A percentile compares a stretch with the other conserved stretches of the same genome.
Conservation (phyloP, 2,797 vertebrate species). For the Otolemur crassicaudatus region DNA sequence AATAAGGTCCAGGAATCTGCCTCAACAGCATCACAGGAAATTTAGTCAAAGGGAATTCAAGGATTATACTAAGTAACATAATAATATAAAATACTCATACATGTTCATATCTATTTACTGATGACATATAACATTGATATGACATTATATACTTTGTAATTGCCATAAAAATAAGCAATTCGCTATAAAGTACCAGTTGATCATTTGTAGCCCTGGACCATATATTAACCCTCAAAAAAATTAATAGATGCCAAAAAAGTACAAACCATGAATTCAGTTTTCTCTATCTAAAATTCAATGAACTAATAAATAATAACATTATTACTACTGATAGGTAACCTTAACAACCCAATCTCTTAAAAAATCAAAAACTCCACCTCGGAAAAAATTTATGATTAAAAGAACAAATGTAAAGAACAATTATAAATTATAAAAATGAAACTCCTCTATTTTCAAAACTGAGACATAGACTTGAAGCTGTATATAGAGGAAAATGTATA, state of each 20-base stretch:
- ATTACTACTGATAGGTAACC: background rate
- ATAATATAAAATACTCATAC: background rate
- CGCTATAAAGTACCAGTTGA: background rate
- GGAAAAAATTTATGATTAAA: background rate
- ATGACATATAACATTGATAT: background rate
- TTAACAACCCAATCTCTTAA: background rate
- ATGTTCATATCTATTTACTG: background rate
- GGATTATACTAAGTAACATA: background rate
- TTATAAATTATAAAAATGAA: conserved; percentile 12
- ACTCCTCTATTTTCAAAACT: background rate
- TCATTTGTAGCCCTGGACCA: background rate
- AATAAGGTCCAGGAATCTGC: background rate
- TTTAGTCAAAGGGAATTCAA: background rate
- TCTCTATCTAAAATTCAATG: background rate
- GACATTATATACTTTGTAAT: background rate
- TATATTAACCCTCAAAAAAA: background rate
- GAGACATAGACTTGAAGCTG: background rate
- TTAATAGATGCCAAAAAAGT: background rate
- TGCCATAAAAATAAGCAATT: conserved; percentile 33
- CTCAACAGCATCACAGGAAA: background rate
- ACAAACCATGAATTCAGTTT: background rate
- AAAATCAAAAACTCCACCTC: background rate
- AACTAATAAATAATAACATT: background rate
- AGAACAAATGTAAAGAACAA: background rate
- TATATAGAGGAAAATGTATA: background rate